Evolutionary conservation across 2,797 vertebrate species (phyloP).

Genomic region (Intellagama lesueurii): DNA sequence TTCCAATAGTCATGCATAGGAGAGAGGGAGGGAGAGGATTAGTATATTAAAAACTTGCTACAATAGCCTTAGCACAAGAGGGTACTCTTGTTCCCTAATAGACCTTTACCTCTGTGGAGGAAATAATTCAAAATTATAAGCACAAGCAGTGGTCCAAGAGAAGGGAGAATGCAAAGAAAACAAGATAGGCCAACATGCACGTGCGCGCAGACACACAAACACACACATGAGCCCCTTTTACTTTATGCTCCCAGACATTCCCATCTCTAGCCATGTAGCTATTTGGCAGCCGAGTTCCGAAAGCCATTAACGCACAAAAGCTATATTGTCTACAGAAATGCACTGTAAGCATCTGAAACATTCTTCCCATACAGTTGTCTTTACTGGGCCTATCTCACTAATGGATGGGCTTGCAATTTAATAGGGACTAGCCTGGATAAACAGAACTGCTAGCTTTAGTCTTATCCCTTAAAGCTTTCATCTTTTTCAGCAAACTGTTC

Average conservation of each 20-base stretch:
- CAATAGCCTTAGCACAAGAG: not conserved
- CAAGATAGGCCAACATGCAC: not conserved
- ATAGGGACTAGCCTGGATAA: conserved; percentile 8
- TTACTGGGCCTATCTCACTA: conserved; percentile 29
- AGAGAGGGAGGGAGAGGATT: not conserved
- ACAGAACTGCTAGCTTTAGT: not conserved
- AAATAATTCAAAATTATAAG: conserved; percentile 8
- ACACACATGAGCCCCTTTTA: not conserved
- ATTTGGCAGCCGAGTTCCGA: conserved; percentile 41
- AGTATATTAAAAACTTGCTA: not conserved
- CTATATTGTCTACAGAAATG: conserved; percentile 40
- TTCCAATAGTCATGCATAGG: not conserved
- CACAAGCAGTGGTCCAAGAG: conserved; percentile 3
- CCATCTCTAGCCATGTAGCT: conserved; percentile 23
- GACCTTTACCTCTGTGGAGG: not conserved
- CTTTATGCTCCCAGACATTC: conserved; percentile 13
- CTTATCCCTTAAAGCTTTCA: conserved; percentile 10
- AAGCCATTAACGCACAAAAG: conserved; percentile 41
- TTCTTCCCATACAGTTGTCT: conserved; percentile 37
- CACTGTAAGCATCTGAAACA: conserved; percentile 40
- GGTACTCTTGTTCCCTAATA: not conserved
- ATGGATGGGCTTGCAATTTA: conserved; percentile 34
- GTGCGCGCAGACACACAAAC: not conserved
- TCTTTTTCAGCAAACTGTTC: not conserved
- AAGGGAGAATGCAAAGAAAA: not conserved